Percentiles rank a stretch among this genome's conserved stretches.
These are phyloP conservation scores for Psittacula cyanocephala DNA, from an alignment of 2,113 vertebrate genomes.

Conservation along the genomic window DNA sequence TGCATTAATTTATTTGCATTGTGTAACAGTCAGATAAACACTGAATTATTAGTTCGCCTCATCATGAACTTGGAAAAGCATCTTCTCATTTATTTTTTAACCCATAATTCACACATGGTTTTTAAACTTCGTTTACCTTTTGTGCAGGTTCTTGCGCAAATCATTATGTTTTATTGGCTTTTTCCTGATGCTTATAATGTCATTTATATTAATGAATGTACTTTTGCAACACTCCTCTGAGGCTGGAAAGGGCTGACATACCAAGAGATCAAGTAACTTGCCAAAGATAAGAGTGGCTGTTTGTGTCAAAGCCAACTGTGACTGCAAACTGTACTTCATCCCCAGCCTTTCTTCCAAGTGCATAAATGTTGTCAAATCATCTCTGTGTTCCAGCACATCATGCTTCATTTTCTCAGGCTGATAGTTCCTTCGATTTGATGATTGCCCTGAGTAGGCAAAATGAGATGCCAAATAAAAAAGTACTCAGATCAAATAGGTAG, in stretches of 20 bases:
- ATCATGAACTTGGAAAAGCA: not conserved
- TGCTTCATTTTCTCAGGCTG: not conserved
- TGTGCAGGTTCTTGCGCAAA: not conserved
- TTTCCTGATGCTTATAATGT: not conserved
- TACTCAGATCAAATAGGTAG: not conserved
- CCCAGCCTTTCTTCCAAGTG: not conserved
- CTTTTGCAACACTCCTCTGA: not conserved
- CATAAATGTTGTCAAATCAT: constrained; percentile 6
- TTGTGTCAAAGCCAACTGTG: constrained; percentile 6
- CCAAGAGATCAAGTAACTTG: not conserved
- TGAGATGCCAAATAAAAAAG: not conserved
- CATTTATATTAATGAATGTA: constrained; percentile 26
- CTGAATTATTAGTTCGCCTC: not conserved
- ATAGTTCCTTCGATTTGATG: constrained; percentile 22
- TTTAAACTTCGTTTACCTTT: not conserved
- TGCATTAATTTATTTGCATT: not conserved
- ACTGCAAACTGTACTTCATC: constrained; percentile 9
- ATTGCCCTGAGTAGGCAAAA: constrained; percentile 8
- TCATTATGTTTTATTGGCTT: not conserved
- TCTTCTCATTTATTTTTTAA: not conserved
- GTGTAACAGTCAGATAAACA: not conserved
- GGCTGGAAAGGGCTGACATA: not conserved
- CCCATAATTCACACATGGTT: not conserved
- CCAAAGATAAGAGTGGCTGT: constrained; percentile 1
- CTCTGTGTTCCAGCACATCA: not conserved